A percentile compares a stretch with the other conserved stretches of the same genome.
These are phyloP conservation scores for Paelopatides confundens DNA, from an alignment of 53 echinoderm and acorn worm species.

Conservation along the genomic window DNA sequence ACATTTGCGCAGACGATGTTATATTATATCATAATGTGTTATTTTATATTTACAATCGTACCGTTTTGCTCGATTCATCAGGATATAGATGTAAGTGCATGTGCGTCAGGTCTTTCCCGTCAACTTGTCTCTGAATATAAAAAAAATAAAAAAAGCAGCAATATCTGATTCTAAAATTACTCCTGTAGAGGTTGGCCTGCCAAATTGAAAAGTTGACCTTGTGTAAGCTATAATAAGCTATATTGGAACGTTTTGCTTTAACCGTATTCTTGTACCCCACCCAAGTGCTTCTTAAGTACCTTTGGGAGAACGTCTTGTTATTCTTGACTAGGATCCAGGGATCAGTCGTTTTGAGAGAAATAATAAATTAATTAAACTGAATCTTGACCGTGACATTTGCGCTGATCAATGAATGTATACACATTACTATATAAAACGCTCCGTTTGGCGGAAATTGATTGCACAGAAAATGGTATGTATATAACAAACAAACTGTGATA, in stretches of 20 bases:
- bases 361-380: conserved; percentile 6
- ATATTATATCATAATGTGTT: too few relatives aligned
- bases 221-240: background rate
- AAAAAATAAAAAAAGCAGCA: background rate
- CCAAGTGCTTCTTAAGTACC: conserved; percentile 9
- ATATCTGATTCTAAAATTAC: background rate
- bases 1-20: too few relatives aligned
- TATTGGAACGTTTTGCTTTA: background rate
- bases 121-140: too few relatives aligned
- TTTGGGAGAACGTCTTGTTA: background rate
- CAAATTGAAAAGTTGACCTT: background rate
- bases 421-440: too few relatives aligned
- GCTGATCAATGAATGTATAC: background rate
- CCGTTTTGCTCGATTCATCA: too few relatives aligned
- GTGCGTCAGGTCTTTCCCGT: too few relatives aligned
- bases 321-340: conserved; percentile 27
- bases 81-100: too few relatives aligned
- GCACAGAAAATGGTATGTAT: too few relatives aligned
- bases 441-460: too few relatives aligned
- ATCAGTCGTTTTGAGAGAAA: conserved; percentile 23
- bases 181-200: background rate
- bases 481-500: too few relatives aligned
- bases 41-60: too few relatives aligned
- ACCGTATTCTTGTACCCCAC: background rate
- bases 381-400: conserved; percentile 27